phyloP scores from a whole-genome alignment of 2,888 invertebrate species.

The Drosophila affinis region DNA sequence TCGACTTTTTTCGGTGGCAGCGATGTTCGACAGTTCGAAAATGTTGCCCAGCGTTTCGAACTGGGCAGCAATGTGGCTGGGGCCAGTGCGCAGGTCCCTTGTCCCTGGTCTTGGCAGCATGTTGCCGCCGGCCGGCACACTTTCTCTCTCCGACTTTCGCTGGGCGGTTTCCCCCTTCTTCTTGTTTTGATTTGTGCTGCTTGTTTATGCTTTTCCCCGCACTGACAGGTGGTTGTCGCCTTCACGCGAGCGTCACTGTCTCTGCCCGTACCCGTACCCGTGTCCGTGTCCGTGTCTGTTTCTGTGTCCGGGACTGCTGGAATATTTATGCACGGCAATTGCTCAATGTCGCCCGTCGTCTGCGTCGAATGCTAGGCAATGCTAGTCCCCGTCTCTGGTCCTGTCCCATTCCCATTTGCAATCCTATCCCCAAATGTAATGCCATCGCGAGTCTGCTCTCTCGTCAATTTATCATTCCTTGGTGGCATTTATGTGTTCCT shows the following conservation, averaged over 20 bases:
- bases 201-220: conserved; percentile 57
- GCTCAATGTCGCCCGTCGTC: conserved; percentile 71
- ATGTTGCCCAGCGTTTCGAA: conserved; percentile 43
- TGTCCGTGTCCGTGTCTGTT: conserved; percentile 17
- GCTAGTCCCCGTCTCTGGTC: conserved; percentile 10
- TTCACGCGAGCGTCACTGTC: conserved; percentile 3
- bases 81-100: conserved; percentile 41
- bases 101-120: conserved; percentile 41
- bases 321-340: conserved; percentile 75
- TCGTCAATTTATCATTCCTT: conserved; percentile 43
- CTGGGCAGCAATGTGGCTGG: conserved; percentile 51
- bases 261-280: conserved; percentile 15
- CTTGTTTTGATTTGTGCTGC: conserved; percentile 53
- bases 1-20: background rate
- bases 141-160: background rate
- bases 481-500: conserved; percentile 39
- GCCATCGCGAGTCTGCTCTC: conserved; percentile 44
- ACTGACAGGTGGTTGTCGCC: conserved; percentile 66
- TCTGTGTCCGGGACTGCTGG: conserved; percentile 33
- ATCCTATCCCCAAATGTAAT: conserved; percentile 31
- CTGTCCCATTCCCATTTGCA: conserved; percentile 16
- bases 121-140: conserved; percentile 28
- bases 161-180: conserved; percentile 16
- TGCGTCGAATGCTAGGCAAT: conserved; percentile 26
- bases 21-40: conserved; percentile 44